Evolutionary conservation across 2,888 invertebrate species (phyloP), one percentile per base, ranked within the genome.

Genomic region (Poecilobothrus nobilitatus): DNA sequence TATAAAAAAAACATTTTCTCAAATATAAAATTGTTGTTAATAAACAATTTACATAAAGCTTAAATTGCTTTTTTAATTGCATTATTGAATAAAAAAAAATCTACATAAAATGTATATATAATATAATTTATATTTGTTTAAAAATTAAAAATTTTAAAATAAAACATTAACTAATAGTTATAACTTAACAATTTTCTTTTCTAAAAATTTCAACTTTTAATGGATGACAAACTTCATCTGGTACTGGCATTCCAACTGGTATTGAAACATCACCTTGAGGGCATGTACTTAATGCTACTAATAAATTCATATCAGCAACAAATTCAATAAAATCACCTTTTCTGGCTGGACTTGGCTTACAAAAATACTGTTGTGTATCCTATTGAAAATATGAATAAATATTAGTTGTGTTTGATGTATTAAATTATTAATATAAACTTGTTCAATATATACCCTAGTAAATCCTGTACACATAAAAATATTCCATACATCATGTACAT

Each of bases 401-500:
- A 1, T 27, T 9, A 63, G n/a, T n/a, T n/a, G n/a, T n/a, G n/a
- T n/a, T n/a, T n/a, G n/a, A n/a, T n/a, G n/a, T n/a, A n/a, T n/a
- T n/a, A n/a, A n/a, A n/a, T n/a, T n/a, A n/a, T n/a, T n/a, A n/a
- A n/a, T n/a, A 63, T 10, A 62, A 18, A 62, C n/a, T 4, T 62
- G n/a, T 62, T 2, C 27, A 33, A 63, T 68, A 33, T 1, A 9
- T 69, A 78, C 81, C 75, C 71, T 76, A 4, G 83, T 82, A 68
- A 84, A 80, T 2, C 83, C 84, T 0, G 84, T 84, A 69, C 83
- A 82, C 83, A 84, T 84, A 66, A 84, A 84, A 65, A 84, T 82
- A 73, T 84, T 84, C 81, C 84, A 83, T 1, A 84, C 84, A 75
- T 84, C 84, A 71, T 84, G 84, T 0, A 84, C 83, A 74, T 84